phyloP scores from a whole-genome alignment of 2,888 invertebrate species.

The Eueremaeus valkanovi region DNA sequence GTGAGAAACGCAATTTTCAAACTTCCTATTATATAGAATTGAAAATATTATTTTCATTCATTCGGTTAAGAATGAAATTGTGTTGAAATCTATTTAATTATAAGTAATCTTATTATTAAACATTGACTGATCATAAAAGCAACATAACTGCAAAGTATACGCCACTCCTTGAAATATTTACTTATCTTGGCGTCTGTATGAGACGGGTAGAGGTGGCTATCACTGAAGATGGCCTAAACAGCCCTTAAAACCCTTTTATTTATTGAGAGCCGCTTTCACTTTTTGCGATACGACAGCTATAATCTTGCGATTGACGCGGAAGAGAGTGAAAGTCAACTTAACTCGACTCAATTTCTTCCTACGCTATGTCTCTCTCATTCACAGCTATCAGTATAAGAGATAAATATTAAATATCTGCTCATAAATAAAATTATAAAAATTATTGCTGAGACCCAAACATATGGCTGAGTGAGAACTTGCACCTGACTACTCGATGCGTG shows the following conservation, averaged over 20 bases:
- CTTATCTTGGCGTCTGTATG: conserved; percentile 26
- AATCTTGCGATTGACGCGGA: conserved; percentile 7
- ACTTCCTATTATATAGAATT: no score
- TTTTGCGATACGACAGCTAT: background rate
- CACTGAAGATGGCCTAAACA: conserved; percentile 5
- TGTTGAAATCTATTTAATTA: background rate
- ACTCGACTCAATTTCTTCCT: conserved; percentile 2
- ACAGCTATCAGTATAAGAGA: background rate
- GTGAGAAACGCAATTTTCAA: background rate
- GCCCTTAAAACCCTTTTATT: conserved; percentile 12
- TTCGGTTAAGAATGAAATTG: no score
- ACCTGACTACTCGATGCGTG: conserved; percentile 23
- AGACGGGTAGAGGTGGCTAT: background rate
- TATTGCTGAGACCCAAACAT: background rate
- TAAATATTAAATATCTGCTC: background rate
- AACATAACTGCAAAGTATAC: background rate
- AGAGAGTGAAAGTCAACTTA: background rate
- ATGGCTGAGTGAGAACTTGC: conserved; percentile 22
- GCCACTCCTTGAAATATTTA: conserved; percentile 4
- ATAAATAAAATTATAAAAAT: conserved; percentile 21
- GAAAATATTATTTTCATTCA: no score
- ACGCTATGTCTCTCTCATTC: background rate
- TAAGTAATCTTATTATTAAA: conserved; percentile 15
- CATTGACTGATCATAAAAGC: background rate
- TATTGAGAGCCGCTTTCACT: conserved; percentile 27